A percentile compares a stretch with the other conserved stretches of the same genome.
These are phyloP conservation scores for Chloebia gouldiae DNA, from an alignment of 2,113 vertebrate genomes.

Conservation along the genomic window DNA sequence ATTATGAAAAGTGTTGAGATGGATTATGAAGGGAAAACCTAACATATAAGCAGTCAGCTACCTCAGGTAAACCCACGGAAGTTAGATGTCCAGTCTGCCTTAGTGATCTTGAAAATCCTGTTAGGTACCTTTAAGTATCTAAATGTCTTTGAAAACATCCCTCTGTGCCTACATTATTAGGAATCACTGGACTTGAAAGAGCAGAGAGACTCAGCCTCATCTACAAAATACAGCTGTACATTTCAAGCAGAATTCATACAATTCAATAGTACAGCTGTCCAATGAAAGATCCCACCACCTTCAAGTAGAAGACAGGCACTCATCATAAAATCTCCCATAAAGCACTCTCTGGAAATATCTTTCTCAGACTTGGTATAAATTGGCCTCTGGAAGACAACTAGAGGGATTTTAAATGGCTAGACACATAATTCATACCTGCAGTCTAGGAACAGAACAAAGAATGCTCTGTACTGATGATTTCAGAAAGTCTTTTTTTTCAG, in stretches of 20 bases:
- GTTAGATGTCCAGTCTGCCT: neutral
- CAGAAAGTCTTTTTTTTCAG: neutral
- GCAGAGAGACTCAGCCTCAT: neutral
- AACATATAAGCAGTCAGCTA: neutral
- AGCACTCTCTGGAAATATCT: neutral
- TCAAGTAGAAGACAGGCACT: neutral
- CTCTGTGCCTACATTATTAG: neutral
- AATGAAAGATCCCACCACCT: neutral
- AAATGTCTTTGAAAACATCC: neutral
- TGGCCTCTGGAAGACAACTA: neutral
- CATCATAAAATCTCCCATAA: constrained; percentile 18
- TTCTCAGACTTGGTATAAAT: neutral
- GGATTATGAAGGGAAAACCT: neutral
- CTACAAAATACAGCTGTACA: neutral
- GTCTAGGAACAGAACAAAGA: neutral
- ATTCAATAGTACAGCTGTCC: neutral
- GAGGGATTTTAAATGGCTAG: neutral
- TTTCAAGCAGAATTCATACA: neutral
- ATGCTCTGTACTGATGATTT: neutral
- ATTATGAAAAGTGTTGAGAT: neutral
- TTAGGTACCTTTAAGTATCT: neutral
- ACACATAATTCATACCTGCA: neutral
- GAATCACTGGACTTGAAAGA: neutral
- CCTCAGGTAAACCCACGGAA: neutral
- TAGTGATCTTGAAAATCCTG: neutral